Evolutionary conservation across 2,888 invertebrate species (phyloP), one percentile per base, ranked within the genome.

Genomic region (Parnassius apollo): DNA sequence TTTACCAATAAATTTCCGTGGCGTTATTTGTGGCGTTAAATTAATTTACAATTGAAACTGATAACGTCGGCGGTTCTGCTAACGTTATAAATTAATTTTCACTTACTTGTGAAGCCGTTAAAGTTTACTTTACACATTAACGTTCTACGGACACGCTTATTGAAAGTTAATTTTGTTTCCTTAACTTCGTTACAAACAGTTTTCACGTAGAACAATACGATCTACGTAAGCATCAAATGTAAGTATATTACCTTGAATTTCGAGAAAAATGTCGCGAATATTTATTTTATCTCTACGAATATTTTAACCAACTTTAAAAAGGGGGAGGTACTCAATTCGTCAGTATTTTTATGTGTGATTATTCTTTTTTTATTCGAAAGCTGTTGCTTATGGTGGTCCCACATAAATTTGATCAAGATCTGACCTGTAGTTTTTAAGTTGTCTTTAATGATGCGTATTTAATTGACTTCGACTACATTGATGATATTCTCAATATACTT

Each of bases 71-170:
- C 62, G 52, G 51, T 42, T 46, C 71, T 72, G 78, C 81, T 84
- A 82, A 80, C 78, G 73, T 76, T 70, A 71, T 72, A 78, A 85
- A 85, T 87, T 83, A 88, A 86, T 88, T 86, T 86, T 81, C 77
- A 80, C 81, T 80, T 80, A 86, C 81, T 88, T 89, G 87, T 87
- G 77, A 89, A 86, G 79, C 83, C 85, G 88, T 89, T 82, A 88
- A 88, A 79, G 78, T 78, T 72, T 67, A 66, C 59, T 66, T 66
- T 70, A 35, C 7, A 35, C 4, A 77, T 78, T 87, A 82, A 91
- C 80, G 80, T 74, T 71, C 62, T 82, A 66, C 59, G 77, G 91
- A 78, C 78, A 90, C 88, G 91, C 78, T 70, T 75, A 75, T 77
- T 86, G 84, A 68, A 74, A 81, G 81, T 86, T 88, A 83, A 88